These are phyloP conservation scores for Hylia prasina DNA, from an alignment of 2,113 vertebrate genomes.

Conservation along the genomic window DNA sequence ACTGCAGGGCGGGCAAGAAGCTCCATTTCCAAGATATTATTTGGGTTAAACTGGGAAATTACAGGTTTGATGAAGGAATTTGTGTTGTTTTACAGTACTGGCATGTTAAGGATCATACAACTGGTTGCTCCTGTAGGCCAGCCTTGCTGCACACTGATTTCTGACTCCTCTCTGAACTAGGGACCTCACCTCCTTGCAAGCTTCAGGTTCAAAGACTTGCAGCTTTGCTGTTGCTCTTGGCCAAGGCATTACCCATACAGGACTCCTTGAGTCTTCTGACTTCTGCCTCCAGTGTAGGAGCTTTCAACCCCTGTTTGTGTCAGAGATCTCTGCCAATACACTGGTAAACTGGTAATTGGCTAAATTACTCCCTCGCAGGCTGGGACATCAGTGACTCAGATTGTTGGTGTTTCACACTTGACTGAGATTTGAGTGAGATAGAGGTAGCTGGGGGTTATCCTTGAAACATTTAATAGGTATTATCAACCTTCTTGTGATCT, in stretches of 20 bases:
- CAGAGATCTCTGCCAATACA: not conserved
- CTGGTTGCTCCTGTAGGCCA: not conserved
- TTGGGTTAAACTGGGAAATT: slow-evolving; percentile 98
- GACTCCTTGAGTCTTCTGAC: not conserved
- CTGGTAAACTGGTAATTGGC: not conserved
- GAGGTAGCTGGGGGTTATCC: not conserved
- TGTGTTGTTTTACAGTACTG: not conserved
- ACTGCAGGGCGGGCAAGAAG: slow-evolving; percentile 93
- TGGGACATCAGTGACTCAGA: not conserved
- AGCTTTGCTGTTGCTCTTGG: not conserved
- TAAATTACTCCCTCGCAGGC: not conserved
- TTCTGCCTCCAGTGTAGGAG: not conserved
- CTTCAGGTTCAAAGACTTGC: not conserved
- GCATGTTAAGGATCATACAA: not conserved
- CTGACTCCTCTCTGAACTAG: not conserved
- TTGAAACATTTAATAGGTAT: not conserved
- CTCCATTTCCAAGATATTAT: slow-evolving; percentile 93
- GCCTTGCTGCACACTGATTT: not conserved
- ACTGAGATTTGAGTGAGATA: not conserved
- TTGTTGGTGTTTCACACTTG: not conserved
- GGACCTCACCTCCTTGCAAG: not conserved
- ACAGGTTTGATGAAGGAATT: slow-evolving; percentile 78
- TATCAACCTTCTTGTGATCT: not conserved
- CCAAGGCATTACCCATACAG: not conserved
- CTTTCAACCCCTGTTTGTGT: not conserved